These are phyloP conservation scores for Sepioteuthis lessoniana DNA, from an alignment of 2,888 invertebrate species.

Conservation along the genomic window DNA sequence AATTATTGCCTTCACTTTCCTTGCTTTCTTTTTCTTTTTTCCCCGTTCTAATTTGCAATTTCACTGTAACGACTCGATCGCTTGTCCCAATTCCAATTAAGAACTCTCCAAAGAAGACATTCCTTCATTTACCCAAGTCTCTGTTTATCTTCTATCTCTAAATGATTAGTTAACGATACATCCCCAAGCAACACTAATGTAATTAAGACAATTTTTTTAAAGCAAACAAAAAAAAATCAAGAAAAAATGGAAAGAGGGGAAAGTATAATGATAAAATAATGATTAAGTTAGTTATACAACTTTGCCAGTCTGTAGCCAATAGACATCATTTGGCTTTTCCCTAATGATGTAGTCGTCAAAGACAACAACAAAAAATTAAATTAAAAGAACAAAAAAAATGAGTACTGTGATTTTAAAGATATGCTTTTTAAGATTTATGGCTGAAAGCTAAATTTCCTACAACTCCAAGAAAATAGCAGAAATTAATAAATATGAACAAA, in stretches of 20 bases:
- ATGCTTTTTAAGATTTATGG: background rate
- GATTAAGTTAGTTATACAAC: slow-evolving; percentile 2
- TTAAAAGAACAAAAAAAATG: background rate
- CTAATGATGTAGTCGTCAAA: background rate
- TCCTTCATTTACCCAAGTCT: background rate
- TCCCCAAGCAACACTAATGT: slow-evolving; percentile 12
- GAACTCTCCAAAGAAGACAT: background rate
- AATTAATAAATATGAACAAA: slow-evolving; percentile 23
- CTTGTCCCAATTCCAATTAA: background rate
- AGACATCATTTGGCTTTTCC: background rate
- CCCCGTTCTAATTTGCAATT: background rate
- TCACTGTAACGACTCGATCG: background rate
- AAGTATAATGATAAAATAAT: background rate
- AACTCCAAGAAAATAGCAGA: background rate
- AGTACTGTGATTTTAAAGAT: background rate
- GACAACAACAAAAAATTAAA: background rate
- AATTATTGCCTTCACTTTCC: background rate
- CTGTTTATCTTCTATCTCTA: background rate
- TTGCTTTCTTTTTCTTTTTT: background rate
- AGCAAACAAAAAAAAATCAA: background rate
- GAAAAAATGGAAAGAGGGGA: background rate
- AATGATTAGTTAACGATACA: slow-evolving; percentile 23
- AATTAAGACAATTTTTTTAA: background rate
- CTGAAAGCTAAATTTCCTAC: background rate
- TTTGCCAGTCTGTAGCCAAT: slow-evolving; percentile 13